Evolutionary conservation across 2,888 invertebrate species (phyloP), one percentile per base, ranked within the genome.

Genomic region (Nomada ferruginata): DNA sequence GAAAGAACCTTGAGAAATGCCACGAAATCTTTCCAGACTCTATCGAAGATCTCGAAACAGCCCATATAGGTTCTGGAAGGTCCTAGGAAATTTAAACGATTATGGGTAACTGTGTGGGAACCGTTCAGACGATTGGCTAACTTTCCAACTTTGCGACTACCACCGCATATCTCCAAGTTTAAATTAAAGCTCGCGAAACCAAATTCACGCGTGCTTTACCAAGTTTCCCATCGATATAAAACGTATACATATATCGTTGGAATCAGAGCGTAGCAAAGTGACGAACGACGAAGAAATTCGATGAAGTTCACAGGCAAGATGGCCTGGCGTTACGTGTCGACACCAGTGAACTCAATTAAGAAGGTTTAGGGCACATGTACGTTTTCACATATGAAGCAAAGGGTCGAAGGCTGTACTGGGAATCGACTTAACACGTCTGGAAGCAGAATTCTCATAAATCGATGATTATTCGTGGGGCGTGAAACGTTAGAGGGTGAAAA

Each of bases 211-310:
- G 18, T 29, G 23, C 15, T 20, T 75, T 3, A 29, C 15, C 20
- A n/a, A 2, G 42, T 23, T 69, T 44, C 26, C 18, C 7, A 9
- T 10, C 15, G 0, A 18, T 29, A 29, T 29, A 29, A 29, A 29
- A 29, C 29, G 29, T 7, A 7, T 7, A 29, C 29, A 7, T 29
- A 29, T 29, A 29, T 29, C 7, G 29, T 29, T 29, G 29, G 7
- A 29, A 7, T 7, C 29, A 68, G 65, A 70, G 52, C 53, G 60
- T 63, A 50, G 29, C 53, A 42, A 65, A 61, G 63, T 79, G 79
- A 85, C 84, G 83, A 87, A 86, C 84, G 83, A 85, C 77, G 73
- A 66, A 60, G 82, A 87, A 90, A 89, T 88, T 87, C 86, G 76
- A 89, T 89, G 83, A 73, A 66, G 71, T 83, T 81, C 72, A 60